Evolutionary conservation across 1,140 invertebrate species (phyloP).

Genomic region (Lethrus apterus): DNA sequence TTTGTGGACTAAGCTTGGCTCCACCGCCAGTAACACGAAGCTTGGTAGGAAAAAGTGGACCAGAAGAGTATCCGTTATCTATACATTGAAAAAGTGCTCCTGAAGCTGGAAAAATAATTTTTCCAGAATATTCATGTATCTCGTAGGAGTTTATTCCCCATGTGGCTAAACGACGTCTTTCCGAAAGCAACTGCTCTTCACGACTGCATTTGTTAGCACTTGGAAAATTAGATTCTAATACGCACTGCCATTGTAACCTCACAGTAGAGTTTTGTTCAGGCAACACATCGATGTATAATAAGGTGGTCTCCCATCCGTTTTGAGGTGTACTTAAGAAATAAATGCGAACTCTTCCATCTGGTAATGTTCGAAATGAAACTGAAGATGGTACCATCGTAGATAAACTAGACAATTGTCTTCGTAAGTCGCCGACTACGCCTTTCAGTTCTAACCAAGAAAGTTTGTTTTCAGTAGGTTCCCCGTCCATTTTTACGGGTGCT

Average conservation of each 20-base stretch:
- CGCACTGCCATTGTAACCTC: constrained; percentile 59
- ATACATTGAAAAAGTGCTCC: constrained; percentile 75
- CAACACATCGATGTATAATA: constrained; percentile 77
- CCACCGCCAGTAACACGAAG: constrained; percentile 59
- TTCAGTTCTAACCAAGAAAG: constrained; percentile 72
- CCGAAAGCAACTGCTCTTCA: constrained; percentile 85
- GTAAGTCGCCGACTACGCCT: constrained; percentile 70
- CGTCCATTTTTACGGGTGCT: constrained; percentile 14
- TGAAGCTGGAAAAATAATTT: constrained; percentile 84
- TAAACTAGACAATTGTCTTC: constrained; percentile 66
- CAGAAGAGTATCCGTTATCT: constrained; percentile 60
- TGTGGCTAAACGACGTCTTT: constrained; percentile 80
- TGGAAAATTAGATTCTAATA: constrained; percentile 68
- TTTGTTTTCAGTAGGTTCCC: constrained; percentile 24
- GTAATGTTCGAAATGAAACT: constrained; percentile 68
- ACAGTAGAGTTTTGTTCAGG: constrained; percentile 42
- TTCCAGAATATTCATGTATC: constrained; percentile 68
- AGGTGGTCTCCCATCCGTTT: constrained; percentile 80
- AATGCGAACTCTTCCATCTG: constrained; percentile 70
- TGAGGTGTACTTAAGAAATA: constrained; percentile 83
- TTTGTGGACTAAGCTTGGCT: constrained; percentile 78
- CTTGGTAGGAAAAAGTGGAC: constrained; percentile 63
- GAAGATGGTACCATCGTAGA: constrained; percentile 71
- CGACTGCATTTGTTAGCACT: constrained; percentile 57
- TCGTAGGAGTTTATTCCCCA: constrained; percentile 95